A percentile compares a stretch with the other conserved stretches of the same genome.
phyloP scores from a whole-genome alignment of 2,888 invertebrate genomes.

The Pachycephus smyrnensis region DNA sequence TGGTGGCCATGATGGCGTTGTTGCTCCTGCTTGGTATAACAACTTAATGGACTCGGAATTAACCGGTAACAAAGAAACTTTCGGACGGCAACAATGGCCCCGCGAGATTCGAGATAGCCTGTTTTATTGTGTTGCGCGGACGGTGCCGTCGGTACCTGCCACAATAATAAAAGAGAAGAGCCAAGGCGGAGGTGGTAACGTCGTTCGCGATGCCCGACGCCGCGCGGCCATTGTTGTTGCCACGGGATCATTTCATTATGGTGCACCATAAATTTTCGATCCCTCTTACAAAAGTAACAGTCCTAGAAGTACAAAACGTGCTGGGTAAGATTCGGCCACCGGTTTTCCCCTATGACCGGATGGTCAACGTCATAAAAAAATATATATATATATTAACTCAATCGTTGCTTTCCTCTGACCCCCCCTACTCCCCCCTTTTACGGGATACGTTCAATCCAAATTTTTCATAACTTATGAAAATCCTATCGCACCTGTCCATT shows the following conservation, averaged over 20 bases:
- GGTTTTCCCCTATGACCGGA: too few species aligned
- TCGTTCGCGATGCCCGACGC: slow-evolving; percentile 3
- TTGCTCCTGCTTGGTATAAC: background rate
- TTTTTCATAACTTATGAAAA: too few species aligned
- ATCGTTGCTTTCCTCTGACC: too few species aligned
- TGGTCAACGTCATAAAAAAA: too few species aligned
- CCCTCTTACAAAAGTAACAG: background rate
- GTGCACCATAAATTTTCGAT: slow-evolving; percentile 21
- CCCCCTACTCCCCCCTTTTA: too few species aligned
- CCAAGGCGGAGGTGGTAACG: too few species aligned
- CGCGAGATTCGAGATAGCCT: slow-evolving; percentile 19
- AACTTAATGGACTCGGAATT: slow-evolving; percentile 24
- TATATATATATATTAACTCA: too few species aligned
- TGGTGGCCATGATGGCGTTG: too few species aligned
- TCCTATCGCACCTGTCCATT: too few species aligned
- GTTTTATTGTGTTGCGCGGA: background rate
- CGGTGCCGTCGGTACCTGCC: background rate
- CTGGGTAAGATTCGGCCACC: too few species aligned
- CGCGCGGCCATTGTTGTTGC: slow-evolving; percentile 14
- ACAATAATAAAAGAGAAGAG: slow-evolving; percentile 1
- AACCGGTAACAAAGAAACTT: slow-evolving; percentile 24
- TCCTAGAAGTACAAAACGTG: too few species aligned
- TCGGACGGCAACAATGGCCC: slow-evolving; percentile 18
- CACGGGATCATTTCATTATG: slow-evolving; percentile 22
- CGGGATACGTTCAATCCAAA: too few species aligned